These are phyloP conservation scores for Cathartes aura DNA, from an alignment of 2,113 vertebrate species.

Conservation along the genomic window DNA sequence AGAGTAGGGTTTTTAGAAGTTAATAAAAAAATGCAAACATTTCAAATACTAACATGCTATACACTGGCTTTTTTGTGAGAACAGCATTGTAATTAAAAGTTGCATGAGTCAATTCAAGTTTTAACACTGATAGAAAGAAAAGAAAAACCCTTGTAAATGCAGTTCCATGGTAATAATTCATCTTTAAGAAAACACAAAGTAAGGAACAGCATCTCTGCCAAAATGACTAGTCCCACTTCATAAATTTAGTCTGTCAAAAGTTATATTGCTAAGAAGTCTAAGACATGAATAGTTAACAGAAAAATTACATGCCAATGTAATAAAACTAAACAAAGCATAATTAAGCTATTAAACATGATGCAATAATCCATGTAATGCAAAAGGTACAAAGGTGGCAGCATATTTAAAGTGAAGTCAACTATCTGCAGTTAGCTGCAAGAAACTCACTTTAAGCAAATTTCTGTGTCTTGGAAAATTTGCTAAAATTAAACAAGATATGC, in stretches of 20 bases:
- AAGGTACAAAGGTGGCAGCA: neutral
- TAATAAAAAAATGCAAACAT: neutral
- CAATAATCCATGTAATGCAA: neutral
- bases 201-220: neutral
- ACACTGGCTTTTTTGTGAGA: neutral
- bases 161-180: neutral
- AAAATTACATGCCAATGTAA: neutral
- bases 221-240: neutral
- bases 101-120: neutral
- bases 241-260: neutral
- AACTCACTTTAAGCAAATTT: neutral
- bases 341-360: neutral
- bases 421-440: neutral
- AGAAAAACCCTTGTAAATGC: neutral
- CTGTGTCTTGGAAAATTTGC: neutral
- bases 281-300: neutral
- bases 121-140: neutral
- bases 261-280: neutral
- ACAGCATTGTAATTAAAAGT: neutral
- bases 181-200: neutral
- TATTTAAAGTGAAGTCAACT: neutral
- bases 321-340: neutral
- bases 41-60: neutral
- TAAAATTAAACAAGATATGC: neutral
- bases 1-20: neutral